Evolutionary conservation across 1,140 invertebrate genomes (phyloP).

Genomic region (Triops cancriformis): DNA sequence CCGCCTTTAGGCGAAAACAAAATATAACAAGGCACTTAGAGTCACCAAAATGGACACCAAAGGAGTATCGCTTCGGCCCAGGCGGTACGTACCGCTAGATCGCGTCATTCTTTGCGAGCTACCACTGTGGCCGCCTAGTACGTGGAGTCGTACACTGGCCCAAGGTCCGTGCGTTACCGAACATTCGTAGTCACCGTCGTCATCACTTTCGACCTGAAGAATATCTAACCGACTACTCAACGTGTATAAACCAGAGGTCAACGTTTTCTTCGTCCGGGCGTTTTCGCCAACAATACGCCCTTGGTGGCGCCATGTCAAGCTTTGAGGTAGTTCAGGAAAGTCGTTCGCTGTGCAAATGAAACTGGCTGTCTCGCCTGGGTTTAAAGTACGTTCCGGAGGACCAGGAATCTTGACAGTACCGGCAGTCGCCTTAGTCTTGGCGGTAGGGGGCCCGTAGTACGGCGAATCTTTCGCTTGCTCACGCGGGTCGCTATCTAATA

Average conservation of each 20-base stretch:
- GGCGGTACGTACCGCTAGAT: not conserved
- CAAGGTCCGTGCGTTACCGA: not conserved
- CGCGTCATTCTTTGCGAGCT: not conserved
- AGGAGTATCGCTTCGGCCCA: not conserved
- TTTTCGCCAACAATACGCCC: not conserved
- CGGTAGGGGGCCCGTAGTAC: not conserved
- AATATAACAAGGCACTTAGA: not conserved
- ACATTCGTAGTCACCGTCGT: not conserved
- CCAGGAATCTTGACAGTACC: not conserved
- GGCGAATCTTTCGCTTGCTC: not conserved
- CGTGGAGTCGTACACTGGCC: not conserved
- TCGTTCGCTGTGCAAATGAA: not conserved
- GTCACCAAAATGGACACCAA: not conserved
- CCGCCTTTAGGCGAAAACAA: too few species aligned
- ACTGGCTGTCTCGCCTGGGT: not conserved
- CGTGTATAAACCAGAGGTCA: not conserved
- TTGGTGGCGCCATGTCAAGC: not conserved
- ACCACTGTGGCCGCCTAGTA: not conserved
- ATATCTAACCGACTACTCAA: not conserved
- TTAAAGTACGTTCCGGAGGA: not conserved
- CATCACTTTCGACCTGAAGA: not conserved
- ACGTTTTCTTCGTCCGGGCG: not conserved
- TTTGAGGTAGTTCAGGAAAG: conserved; percentile 1
- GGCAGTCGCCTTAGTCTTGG: not conserved
- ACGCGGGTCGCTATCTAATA: not conserved